Conservation (phyloP, 2,797 vertebrate species). For the Philypnodon macrostomus region DNA sequence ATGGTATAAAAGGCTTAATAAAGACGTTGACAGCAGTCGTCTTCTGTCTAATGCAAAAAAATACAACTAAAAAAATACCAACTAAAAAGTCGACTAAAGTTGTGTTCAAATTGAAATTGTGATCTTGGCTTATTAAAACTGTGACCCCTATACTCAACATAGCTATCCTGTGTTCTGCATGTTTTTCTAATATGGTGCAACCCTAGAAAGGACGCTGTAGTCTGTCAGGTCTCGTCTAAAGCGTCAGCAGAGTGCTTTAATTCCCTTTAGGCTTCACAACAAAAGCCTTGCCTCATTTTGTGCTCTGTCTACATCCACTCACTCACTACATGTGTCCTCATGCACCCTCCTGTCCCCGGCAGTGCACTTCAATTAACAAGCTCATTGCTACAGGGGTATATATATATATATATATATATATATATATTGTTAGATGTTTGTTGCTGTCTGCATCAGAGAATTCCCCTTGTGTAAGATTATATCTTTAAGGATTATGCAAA, state of each 20-base stretch:
- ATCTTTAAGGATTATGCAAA: conserved; percentile 32
- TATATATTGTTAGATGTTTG: conserved; percentile 20
- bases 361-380: conserved; percentile 47
- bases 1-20: too few species aligned
- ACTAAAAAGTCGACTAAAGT: too few species aligned
- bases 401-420: not conserved
- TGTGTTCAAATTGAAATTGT: too few species aligned
- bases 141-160: too few species aligned
- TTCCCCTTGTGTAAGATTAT: conserved; percentile 19
- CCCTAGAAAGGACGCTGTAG: conserved; percentile 47
- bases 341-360: conserved; percentile 52
- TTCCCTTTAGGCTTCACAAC: conserved; percentile 44
- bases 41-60: too few species aligned
- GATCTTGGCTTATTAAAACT: too few species aligned
- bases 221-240: conserved; percentile 62
- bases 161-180: too few species aligned
- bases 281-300: conserved; percentile 36
- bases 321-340: conserved; percentile 50
- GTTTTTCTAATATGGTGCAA: too few species aligned
- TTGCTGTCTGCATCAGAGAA: conserved; percentile 5
- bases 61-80: too few species aligned
- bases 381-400: conserved; percentile 33
- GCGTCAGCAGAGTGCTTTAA: conserved; percentile 55
- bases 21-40: too few species aligned
- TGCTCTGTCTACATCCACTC: conserved; percentile 49